phyloP scores from a whole-genome alignment of 2,797 vertebrate species.

The Melanotaenia boesemani region DNA sequence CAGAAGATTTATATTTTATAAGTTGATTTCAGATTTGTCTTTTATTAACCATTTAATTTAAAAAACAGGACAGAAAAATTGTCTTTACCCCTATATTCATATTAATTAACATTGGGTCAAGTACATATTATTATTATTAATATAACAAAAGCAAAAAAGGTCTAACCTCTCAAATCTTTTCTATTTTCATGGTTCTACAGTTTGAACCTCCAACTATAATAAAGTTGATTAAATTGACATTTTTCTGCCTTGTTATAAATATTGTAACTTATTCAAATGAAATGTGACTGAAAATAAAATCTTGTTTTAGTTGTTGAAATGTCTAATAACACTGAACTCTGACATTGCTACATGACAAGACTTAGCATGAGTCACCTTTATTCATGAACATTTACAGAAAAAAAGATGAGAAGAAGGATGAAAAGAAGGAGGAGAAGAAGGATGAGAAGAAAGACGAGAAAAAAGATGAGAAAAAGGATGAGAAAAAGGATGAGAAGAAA shows the following conservation, averaged over 20 bases:
- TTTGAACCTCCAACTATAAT: too few relatives aligned
- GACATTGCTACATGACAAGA: background rate
- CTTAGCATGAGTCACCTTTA: background rate
- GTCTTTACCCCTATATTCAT: background rate
- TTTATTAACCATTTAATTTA: background rate
- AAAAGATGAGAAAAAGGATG: constrained; percentile 55
- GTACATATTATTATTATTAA: background rate
- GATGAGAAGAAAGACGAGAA: constrained; percentile 54
- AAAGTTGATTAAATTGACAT: too few relatives aligned
- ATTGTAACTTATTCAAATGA: too few relatives aligned
- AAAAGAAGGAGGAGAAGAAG: too few relatives aligned
- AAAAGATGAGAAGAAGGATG: constrained; percentile 61
- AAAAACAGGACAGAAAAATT: background rate
- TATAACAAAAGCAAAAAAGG: background rate
- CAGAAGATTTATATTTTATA: background rate
- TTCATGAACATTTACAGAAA: constrained; percentile 64
- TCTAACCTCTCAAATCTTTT: background rate
- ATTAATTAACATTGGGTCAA: background rate
- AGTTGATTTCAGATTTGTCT: too few relatives aligned
- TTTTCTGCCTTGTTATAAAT: too few relatives aligned
- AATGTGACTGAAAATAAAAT: too few relatives aligned
- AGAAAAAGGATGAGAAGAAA: constrained; percentile 61
- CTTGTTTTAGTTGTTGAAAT: too few relatives aligned
- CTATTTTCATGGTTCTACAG: background rate
- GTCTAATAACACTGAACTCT: too few relatives aligned